These are phyloP conservation scores for Lipotes vexillifer DNA, from an alignment of 2,113 vertebrate genomes.

Conservation along the genomic window DNA sequence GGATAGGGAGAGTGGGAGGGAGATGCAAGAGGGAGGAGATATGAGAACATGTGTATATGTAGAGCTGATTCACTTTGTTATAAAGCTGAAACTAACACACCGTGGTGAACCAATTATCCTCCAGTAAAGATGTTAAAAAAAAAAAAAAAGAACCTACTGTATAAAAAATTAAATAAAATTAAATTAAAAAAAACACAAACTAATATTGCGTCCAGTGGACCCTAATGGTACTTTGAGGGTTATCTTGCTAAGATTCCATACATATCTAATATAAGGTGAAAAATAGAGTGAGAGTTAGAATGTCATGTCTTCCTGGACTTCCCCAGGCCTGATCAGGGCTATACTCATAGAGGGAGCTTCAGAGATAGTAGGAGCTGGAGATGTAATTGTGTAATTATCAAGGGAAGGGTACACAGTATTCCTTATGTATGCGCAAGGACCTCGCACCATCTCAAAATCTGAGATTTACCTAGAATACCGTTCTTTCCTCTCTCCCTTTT, in stretches of 20 bases:
- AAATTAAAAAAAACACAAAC: too few relatives aligned
- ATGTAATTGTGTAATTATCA: not conserved
- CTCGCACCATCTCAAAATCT: not conserved
- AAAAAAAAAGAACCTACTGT: too few relatives aligned
- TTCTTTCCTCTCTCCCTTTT: not conserved
- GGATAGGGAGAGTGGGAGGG: too few relatives aligned
- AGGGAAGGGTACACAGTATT: not conserved
- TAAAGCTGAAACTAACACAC: too few relatives aligned
- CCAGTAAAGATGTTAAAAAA: too few relatives aligned
- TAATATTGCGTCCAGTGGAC: not conserved
- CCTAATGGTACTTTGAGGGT: not conserved
- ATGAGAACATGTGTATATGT: too few relatives aligned
- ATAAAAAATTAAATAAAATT: too few relatives aligned
- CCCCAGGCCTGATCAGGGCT: not conserved
- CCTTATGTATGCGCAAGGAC: not conserved
- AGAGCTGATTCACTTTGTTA: too few relatives aligned
- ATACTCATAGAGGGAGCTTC: not conserved
- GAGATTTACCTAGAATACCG: not conserved
- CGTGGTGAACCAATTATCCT: too few relatives aligned
- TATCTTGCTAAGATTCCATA: not conserved
- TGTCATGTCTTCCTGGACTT: not conserved
- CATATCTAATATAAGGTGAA: not conserved
- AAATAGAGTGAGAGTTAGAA: not conserved
- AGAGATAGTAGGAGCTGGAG: not conserved
- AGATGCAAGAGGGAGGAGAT: too few relatives aligned